Percentiles rank a stretch among this genome's conserved stretches.
Evolutionary conservation across 2,888 invertebrate genomes (phyloP).

Genomic region (Panopea generosa): DNA sequence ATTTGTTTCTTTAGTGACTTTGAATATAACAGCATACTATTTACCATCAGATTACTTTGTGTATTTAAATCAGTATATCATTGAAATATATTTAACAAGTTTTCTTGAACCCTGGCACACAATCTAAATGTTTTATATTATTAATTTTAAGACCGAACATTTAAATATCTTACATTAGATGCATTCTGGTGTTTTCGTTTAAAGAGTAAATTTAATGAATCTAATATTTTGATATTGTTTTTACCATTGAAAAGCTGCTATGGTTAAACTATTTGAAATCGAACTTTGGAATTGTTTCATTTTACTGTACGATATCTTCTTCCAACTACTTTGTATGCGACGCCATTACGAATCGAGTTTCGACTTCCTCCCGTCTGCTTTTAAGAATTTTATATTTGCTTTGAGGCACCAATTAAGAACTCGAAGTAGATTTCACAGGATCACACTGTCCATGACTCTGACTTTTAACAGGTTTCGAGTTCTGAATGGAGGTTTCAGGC

Average conservation of each 20-base stretch:
- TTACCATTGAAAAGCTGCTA: constrained; percentile 79
- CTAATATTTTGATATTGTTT: too few species aligned
- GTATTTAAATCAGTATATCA: too few species aligned
- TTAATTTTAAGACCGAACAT: too few species aligned
- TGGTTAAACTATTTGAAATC: constrained; percentile 54
- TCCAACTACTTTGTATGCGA: constrained; percentile 45
- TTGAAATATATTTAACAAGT: too few species aligned
- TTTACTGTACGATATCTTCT: constrained; percentile 76
- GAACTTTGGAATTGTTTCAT: constrained; percentile 65
- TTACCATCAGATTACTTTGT: too few species aligned
- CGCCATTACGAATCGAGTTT: constrained; percentile 41
- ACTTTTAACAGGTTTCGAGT: constrained; percentile 9
- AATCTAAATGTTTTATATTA: too few species aligned
- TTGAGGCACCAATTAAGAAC: constrained; percentile 41
- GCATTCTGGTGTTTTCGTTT: too few species aligned
- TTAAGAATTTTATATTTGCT: constrained; percentile 61
- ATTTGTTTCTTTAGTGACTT: too few species aligned
- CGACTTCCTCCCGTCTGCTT: constrained; percentile 36
- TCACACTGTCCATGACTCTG: constrained; percentile 26
- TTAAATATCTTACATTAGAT: too few species aligned
- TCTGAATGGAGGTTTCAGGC: constrained; percentile 1
- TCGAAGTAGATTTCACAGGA: constrained; percentile 17
- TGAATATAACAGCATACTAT: too few species aligned
- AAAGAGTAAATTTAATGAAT: too few species aligned
- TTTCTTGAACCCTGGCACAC: too few species aligned